Evolutionary conservation across 2,888 invertebrate genomes (phyloP), one percentile per base, ranked within the genome.

Genomic region (Stenotaenia linearis): DNA sequence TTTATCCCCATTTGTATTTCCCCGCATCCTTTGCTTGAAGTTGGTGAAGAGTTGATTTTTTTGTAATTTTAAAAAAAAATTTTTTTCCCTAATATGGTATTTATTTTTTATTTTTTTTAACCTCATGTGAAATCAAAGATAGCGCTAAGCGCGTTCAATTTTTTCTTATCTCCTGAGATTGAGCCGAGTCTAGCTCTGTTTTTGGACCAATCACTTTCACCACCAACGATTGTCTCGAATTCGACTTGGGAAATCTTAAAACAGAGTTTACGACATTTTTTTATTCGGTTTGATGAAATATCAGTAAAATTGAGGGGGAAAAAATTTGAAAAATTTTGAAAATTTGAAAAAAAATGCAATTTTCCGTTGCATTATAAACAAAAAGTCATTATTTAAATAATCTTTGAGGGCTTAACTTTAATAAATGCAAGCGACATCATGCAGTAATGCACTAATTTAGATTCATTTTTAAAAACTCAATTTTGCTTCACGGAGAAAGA

Each of bases 191-290:
- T 25, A 28, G 25, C 28, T 25, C 25, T 69, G 69, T 28, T 69
- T 50, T 69, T 69, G 69, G 69, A 25, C 69, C 69, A 69, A 69
- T 69, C 69, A 69, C 69, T 69, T 69, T 69, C 69, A 28, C 69
- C 69, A 28, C 69, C 69, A 69, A 69, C 25, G 69, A 69, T 69
- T 69, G 69, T 69, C 25, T 45, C 12, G 12, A 69, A 28, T 69
- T 69, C 69, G 25, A 69, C 69, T 69, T 69, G 69, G 69, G 69
- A 69, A 69, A 69, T 69, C 69, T 69, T 28, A 69, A 69, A 69
- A 28, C 69, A 12, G 28, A 12, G 10, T 69, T 69, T 69, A 69
- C n/a, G 69, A 69, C 69, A 69, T 69, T 69, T 69, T 69, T 69
- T n/a, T 28, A 7, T 50, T 25, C 23, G 2, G 23, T 69, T 69